A percentile compares a stretch with the other conserved stretches of the same genome.
Conservation (phyloP, 2,113 vertebrate species). For the Triplophysa tibetana region DNA sequence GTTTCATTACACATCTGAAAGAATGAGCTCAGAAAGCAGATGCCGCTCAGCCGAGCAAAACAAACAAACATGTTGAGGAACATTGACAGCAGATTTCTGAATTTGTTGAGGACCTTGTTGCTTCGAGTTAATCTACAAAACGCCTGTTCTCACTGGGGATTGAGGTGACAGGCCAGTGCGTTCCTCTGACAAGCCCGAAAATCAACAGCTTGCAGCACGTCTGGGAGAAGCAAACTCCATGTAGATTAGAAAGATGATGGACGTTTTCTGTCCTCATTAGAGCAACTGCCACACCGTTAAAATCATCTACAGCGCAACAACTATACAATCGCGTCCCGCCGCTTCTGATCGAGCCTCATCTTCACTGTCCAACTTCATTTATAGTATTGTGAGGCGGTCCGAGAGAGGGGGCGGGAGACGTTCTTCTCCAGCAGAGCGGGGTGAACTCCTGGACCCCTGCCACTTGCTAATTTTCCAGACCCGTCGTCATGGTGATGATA, state of each 20-base stretch:
- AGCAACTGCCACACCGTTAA: constrained; percentile 14
- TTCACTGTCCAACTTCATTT: constrained; percentile 53
- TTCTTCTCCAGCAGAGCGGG: constrained; percentile 59
- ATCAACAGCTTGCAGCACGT: constrained; percentile 32
- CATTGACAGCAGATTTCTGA: constrained; percentile 15
- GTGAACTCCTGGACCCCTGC: constrained; percentile 66
- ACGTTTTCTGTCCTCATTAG: constrained; percentile 34
- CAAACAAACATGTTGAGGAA: constrained; percentile 17
- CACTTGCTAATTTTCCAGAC: constrained; percentile 56
- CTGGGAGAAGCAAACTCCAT: neutral
- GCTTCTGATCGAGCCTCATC: constrained; percentile 1
- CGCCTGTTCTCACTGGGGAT: constrained; percentile 21
- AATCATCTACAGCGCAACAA: constrained; percentile 7
- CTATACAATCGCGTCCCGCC: neutral
- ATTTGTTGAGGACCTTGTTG: constrained; percentile 22
- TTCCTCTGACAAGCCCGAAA: constrained; percentile 33
- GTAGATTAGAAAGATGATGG: constrained; percentile 15
- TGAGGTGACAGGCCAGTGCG: constrained; percentile 12
- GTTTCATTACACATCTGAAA: constrained; percentile 11
- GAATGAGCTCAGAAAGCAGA: constrained; percentile 20
- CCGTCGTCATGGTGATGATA: constrained; percentile 76
- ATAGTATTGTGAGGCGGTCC: constrained; percentile 52
- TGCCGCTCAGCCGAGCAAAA: constrained; percentile 15
- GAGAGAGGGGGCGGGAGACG: constrained; percentile 16
- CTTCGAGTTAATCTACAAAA: constrained; percentile 29